These are phyloP conservation scores for Parauchenoglanis punctatus DNA, from an alignment of 2,797 vertebrate species.

Conservation along the genomic window DNA sequence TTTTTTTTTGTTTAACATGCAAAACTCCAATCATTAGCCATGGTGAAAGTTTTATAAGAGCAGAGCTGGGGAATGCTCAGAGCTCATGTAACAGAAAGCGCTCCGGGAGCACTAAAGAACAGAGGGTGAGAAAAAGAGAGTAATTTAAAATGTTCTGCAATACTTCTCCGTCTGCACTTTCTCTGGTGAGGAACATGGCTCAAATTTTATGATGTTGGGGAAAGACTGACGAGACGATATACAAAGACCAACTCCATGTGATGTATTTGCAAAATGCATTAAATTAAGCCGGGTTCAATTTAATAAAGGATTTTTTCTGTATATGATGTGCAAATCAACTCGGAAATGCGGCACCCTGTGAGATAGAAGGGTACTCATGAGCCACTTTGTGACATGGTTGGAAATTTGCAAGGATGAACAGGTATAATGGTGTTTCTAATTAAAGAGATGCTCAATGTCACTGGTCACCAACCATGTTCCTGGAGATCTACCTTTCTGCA, in stretches of 20 bases:
- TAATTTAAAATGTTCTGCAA: slow-evolving; percentile 22
- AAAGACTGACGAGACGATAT: neutral
- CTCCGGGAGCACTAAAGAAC: slow-evolving; percentile 35
- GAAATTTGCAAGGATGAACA: neutral
- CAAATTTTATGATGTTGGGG: neutral
- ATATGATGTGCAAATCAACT: neutral
- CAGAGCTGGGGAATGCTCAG: slow-evolving; percentile 37
- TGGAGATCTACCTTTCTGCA: no score
- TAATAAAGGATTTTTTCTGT: neutral
- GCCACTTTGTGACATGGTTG: neutral
- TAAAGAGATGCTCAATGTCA: neutral
- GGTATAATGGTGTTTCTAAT: neutral
- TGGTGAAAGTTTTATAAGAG: slow-evolving; percentile 49
- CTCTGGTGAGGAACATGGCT: slow-evolving; percentile 24
- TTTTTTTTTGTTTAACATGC: slow-evolving; percentile 29
- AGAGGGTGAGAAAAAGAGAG: slow-evolving; percentile 2
- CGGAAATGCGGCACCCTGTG: neutral
- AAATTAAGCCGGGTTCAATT: neutral
- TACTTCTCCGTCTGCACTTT: slow-evolving; percentile 42
- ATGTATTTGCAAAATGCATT: neutral
- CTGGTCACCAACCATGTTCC: no score
- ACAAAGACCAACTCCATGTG: neutral
- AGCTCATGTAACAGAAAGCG: slow-evolving; percentile 36
- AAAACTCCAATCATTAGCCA: slow-evolving; percentile 36
- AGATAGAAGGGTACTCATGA: neutral